Conservation (phyloP, 2,888 invertebrate genomes). For the Monochamus alternatus region DNA sequence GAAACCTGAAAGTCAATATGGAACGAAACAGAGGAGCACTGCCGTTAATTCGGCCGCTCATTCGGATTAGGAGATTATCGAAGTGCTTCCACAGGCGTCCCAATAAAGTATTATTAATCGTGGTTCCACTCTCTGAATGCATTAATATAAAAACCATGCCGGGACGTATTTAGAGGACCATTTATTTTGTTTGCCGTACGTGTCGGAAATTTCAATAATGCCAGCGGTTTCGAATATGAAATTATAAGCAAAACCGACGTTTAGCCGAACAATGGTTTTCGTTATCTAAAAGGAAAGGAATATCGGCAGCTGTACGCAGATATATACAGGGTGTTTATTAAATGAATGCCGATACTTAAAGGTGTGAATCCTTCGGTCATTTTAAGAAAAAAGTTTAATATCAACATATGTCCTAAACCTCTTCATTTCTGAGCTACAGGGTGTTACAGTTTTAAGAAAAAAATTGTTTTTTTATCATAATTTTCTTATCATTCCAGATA, state of each 20-base stretch:
- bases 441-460: too few species aligned
- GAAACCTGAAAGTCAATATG: background rate
- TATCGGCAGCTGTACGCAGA: background rate
- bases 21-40: background rate
- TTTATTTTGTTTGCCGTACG: slow-evolving; percentile 29
- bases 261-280: slow-evolving; percentile 23
- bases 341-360: too few species aligned
- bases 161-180: slow-evolving; percentile 29
- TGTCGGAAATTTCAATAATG: slow-evolving; percentile 27
- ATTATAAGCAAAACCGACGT: slow-evolving; percentile 15
- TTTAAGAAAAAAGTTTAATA: too few species aligned
- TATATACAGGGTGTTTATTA: too few species aligned
- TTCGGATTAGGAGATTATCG: background rate
- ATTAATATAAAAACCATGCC: slow-evolving; percentile 25
- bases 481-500: too few species aligned
- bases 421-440: too few species aligned
- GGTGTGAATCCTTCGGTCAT: too few species aligned
- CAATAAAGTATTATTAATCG: slow-evolving; percentile 17
- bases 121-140: background rate
- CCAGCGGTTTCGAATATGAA: slow-evolving; percentile 22
- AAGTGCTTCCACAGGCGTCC: background rate
- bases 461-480: too few species aligned
- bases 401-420: too few species aligned
- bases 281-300: background rate
- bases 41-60: background rate